Evolutionary conservation across 2,888 invertebrate species (phyloP), one percentile per base, ranked within the genome.

Genomic region (Epinotia demarniana): DNA sequence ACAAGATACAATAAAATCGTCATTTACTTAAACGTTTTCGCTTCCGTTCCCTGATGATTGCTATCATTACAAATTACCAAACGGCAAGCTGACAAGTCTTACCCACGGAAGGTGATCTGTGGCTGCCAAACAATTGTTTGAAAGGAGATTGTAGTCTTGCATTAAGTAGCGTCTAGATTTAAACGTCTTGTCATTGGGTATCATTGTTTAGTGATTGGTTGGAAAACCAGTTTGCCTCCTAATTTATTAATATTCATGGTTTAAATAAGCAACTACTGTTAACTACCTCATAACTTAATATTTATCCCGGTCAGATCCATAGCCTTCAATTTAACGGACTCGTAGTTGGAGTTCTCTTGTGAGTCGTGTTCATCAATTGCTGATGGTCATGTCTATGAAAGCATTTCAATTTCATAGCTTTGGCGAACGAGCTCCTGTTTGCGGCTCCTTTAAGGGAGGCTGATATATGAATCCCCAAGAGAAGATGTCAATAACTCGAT

Each of bases 31-130:
- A 66, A 70, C 55, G 61, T 33, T 64, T 63, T 67, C 39, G 11
- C 61, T 72, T 75, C 71, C 71, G 71, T 33, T 66, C 57, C 71
- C 53, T 61, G 60, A 46, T 33, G 66, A 75, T 67, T 67, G 67
- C 46, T 60, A 75, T 75, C 66, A 64, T 75, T 70, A 60, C 64
- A 55, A 75, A 70, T 75, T 75, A 60, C 60, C 69, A 64, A 69
- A 74, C 62, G 19, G 46, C 64, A 58, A 62, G 43, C 57, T 58
- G 69, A 49, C 70, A 60, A 74, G 27, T 23, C 53, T 1, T 43
- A 58, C 12, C 62, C 62, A 69, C 53, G 63, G 58, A 23, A 23
- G 60, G 57, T 58, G 49, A 61, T 53, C 53, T 53, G 53, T 53
- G 53, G 53, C n/a, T 16, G 12, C 61, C 55, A 64, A 57, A 63